phyloP scores from a whole-genome alignment of 2,113 vertebrate genomes.

The Nothocercus nigrocapillus region DNA sequence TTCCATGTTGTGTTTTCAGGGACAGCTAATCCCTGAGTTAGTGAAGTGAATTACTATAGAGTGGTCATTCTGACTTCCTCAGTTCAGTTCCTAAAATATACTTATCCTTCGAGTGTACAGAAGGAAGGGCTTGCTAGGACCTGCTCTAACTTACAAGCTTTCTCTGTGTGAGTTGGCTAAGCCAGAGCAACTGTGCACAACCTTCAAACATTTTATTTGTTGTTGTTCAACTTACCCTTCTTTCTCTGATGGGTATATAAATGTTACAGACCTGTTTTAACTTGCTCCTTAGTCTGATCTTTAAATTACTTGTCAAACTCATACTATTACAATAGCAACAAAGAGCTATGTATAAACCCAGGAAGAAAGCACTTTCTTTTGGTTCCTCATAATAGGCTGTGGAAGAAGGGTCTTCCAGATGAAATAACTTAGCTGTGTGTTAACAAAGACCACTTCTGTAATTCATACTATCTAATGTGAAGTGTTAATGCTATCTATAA shows the following conservation, averaged over 20 bases:
- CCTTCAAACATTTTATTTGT: background rate
- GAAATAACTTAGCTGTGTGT: background rate
- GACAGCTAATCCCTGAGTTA: background rate
- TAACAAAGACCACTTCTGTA: too few species aligned
- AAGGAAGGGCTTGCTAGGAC: background rate
- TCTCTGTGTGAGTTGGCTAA: background rate
- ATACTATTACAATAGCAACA: background rate
- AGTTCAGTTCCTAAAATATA: too few species aligned
- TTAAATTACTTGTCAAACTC: background rate
- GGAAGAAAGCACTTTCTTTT: background rate
- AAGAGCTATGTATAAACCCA: background rate
- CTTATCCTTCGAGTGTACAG: rapidly evolving
- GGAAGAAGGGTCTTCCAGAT: background rate
- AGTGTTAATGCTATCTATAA: background rate
- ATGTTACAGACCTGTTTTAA: background rate
- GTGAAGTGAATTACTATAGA: background rate
- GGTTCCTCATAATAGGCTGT: background rate
- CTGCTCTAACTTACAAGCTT: too few species aligned
- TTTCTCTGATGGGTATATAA: background rate
- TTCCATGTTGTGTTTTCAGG: background rate
- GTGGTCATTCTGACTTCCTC: background rate
- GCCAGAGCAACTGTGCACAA: background rate
- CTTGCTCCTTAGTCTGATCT: rapidly evolving
- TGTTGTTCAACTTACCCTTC: background rate
- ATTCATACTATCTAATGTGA: too few species aligned